Evolutionary conservation across 2,797 vertebrate species (phyloP), one percentile per base, ranked within the genome.

Genomic region (Phoebastria nigripes): DNA sequence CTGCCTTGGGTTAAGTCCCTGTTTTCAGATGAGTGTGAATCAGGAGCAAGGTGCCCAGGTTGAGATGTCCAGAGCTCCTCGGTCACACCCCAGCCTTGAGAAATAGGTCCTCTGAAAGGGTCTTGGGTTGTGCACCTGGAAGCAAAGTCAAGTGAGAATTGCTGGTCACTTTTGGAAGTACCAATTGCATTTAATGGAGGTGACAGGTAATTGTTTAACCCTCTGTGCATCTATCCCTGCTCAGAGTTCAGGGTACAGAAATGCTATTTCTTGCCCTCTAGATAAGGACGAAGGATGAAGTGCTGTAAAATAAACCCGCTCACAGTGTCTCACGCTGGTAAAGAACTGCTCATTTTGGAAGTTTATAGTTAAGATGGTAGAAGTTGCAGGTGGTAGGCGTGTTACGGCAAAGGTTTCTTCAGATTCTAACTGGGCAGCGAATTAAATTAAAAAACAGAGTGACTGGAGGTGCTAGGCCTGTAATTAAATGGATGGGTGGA

Each of bases 401-500:
- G 95, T 95, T 96, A 72, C 7, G 15, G 82, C 93, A 93, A 94
- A 92, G 90, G 21, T 69, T 95, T 93, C 66, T 83, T 61, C 84
- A 92, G 82, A 89, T 86, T 93, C 79, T 83, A 88, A 91, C 94
- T 91, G 82, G 72, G 76, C 72, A 95, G 59, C 47, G 91, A 91
- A 91, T 90, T 83, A 95, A 96, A 95, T 91, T 92, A 67, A 91
- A 93, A 93, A 92, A 80, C 67, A 92, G 51, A 76, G 67, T 71
- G 83, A 87, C 92, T 95, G 61, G 88, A 94, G 54, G 89, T 92
- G 65, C 62, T 66, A 88, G 82, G 29, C 42, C 94, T 96, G 59
- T 96, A 96, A 96, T 97, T 97, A 97, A 90, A 62, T 84, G 90
- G 19, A 97, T 92, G 92, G 59, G 93, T 93, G 90, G 94, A 95